Conservation (phyloP, 2,888 invertebrate species). For the Apotomis turbidana region DNA sequence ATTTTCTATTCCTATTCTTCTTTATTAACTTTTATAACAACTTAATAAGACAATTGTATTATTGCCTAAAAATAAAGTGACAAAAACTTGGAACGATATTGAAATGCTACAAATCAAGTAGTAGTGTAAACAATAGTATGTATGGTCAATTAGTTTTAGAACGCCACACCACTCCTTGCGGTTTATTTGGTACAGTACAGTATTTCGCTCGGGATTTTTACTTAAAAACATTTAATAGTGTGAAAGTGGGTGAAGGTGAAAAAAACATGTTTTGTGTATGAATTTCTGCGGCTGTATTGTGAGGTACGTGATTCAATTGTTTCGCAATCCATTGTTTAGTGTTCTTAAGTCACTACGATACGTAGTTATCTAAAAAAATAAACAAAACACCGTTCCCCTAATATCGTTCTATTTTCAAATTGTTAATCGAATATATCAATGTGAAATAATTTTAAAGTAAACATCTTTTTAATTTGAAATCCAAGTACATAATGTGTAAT, state of each 20-base stretch:
- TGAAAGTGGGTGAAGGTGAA: slow-evolving; percentile 19
- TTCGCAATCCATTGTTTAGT: slow-evolving; percentile 34
- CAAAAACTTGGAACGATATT: not conserved
- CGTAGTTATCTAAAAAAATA: slow-evolving; percentile 18
- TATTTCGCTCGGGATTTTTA: not conserved
- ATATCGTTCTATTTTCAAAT: slow-evolving; percentile 25
- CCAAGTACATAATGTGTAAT: not conserved
- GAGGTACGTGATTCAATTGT: slow-evolving; percentile 28
- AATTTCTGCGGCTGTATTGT: not conserved
- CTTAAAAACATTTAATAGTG: slow-evolving; percentile 9
- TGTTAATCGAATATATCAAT: slow-evolving; percentile 1
- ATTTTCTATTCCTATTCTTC: not conserved
- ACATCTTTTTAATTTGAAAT: not conserved
- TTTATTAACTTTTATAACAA: not conserved
- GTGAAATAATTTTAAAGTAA: not conserved
- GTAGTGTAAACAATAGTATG: slow-evolving; percentile 18
- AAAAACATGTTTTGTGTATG: slow-evolving; percentile 6
- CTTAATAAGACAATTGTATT: not conserved
- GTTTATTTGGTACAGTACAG: slow-evolving; percentile 48
- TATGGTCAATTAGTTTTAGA: slow-evolving; percentile 46
- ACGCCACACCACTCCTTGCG: slow-evolving; percentile 56
- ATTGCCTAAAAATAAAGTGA: not conserved
- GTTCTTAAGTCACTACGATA: slow-evolving; percentile 8
- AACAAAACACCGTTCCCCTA: slow-evolving; percentile 24
- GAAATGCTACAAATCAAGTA: not conserved